These are phyloP conservation scores for Apamea epomidion DNA, from an alignment of 2,888 invertebrate species.

Conservation along the genomic window DNA sequence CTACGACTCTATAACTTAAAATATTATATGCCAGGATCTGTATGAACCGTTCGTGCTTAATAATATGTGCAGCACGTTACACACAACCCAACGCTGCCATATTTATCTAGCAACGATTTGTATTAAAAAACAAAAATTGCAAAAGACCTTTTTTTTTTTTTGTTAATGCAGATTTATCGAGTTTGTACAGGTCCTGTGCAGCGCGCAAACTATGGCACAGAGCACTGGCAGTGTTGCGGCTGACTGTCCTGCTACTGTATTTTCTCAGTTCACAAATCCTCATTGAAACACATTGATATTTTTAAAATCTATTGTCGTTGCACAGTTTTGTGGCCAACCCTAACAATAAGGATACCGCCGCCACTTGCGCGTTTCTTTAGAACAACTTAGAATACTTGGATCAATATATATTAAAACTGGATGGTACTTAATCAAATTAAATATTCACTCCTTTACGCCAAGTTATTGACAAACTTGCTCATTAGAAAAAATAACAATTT, in stretches of 20 bases:
- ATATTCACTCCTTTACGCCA: too few species aligned
- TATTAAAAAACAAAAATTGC: not conserved
- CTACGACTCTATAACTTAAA: not conserved
- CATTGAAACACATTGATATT: not conserved
- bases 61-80: not conserved
- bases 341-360: too few species aligned
- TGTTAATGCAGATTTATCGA: not conserved
- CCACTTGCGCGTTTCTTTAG: not conserved
- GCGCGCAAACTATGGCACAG: conserved; percentile 26
- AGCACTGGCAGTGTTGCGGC: not conserved
- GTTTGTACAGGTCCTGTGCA: conserved; percentile 14
- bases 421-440: not conserved
- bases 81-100: not conserved
- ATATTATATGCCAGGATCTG: not conserved
- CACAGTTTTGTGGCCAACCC: not conserved
- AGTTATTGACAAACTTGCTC: not conserved
- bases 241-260: not conserved
- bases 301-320: not conserved
- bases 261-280: not conserved
- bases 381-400: not conserved
- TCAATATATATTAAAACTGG: too few species aligned
- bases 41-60: not conserved
- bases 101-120: not conserved
- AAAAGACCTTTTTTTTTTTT: not conserved
- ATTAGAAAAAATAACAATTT: not conserved